Evolutionary conservation across 2,888 invertebrate species (phyloP), one percentile per base, ranked within the genome.

Genomic region (Salpingus planirostris): DNA sequence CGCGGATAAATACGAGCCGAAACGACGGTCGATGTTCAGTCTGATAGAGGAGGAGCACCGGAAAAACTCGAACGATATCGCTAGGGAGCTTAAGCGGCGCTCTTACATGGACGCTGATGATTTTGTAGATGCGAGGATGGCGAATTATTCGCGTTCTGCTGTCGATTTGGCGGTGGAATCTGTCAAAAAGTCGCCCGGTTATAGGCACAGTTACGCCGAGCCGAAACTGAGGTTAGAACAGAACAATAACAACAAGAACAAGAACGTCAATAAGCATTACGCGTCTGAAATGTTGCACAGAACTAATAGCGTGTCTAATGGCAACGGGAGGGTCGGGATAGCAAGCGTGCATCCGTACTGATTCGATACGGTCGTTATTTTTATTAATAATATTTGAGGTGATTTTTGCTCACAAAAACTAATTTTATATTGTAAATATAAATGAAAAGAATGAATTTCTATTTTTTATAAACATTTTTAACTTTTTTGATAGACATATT

Each of bases 131-230:
- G 24, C 38, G 7, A 42, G 50, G 15, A 24, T 46, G 4, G 71
- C 73, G 15, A 59, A 58, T 3, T 65, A 66, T 24, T 57, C 58
- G 2, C 62, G 59, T 40, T 58, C 60, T 1, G 49, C 52, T 6
- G 43, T 44, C 1, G 62, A 62, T 14, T 27, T 57, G 25, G 63
- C 63, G 38, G 56, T 58, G 43, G 44, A 54, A 2, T 44, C 47
- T 0, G 47, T 50, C 2, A 33, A 36, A 31, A 55, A 42, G 10
- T 59, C 57, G 38, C 60, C 56, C 3, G 62, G 62, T 1, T 65
- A 64, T 38, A 68, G 78, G 29, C 78, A 78, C 52, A 78, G 78
- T 53, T 79, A 78, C 49, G 79, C 76, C n/a, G 78, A 79, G 46
- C 75, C 77, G 11, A 71, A 75, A 37, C 66, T 73, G 3, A 59